These are phyloP conservation scores for Gymnoscopelus microlampas DNA, from an alignment of 2,797 vertebrate species.

Conservation along the genomic window DNA sequence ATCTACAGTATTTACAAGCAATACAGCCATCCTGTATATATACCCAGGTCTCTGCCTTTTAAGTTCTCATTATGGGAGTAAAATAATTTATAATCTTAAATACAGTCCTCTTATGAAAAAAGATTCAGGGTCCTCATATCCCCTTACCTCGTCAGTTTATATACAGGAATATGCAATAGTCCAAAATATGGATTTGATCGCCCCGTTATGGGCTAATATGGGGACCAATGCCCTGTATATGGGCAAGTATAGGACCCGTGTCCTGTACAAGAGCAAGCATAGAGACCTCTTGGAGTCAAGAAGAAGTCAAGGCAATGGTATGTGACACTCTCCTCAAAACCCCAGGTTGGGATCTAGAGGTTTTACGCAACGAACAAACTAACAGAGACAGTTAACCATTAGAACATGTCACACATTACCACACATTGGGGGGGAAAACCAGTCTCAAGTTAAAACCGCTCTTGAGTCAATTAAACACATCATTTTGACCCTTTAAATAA, in stretches of 20 bases:
- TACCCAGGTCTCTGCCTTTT: conserved; percentile 77
- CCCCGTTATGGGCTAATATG: conserved; percentile 85
- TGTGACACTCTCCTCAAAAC: conserved; percentile 90
- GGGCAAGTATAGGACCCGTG: conserved; percentile 88
- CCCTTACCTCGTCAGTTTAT: conserved; percentile 94
- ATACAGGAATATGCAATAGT: conserved; percentile 96
- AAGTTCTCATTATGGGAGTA: conserved; percentile 89
- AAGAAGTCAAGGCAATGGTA: conserved; percentile 98
- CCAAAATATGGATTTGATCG: conserved; percentile 96
- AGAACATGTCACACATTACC: conserved; percentile 81
- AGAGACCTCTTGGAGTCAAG: conserved; percentile 89
- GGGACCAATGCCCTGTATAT: conserved; percentile 82
- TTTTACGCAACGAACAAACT: conserved; percentile 86
- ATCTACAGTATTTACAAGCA: conserved; percentile 99
- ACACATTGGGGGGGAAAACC: conserved; percentile 69
- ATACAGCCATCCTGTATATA: conserved; percentile 89
- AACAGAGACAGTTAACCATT: conserved; percentile 82
- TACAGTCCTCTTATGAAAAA: conserved; percentile 99
- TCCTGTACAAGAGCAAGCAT: conserved; percentile 89
- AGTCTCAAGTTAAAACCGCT: conserved; percentile 68
- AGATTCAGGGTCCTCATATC: conserved; percentile 92
- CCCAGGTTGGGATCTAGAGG: conserved; percentile 84
- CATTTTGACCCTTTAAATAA: conserved; percentile 77
- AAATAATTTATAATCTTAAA: conserved; percentile 98
- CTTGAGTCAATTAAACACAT: conserved; percentile 77